These are phyloP conservation scores for Rhinophrynus dorsalis DNA, from an alignment of 2,797 vertebrate species.

Conservation along the genomic window DNA sequence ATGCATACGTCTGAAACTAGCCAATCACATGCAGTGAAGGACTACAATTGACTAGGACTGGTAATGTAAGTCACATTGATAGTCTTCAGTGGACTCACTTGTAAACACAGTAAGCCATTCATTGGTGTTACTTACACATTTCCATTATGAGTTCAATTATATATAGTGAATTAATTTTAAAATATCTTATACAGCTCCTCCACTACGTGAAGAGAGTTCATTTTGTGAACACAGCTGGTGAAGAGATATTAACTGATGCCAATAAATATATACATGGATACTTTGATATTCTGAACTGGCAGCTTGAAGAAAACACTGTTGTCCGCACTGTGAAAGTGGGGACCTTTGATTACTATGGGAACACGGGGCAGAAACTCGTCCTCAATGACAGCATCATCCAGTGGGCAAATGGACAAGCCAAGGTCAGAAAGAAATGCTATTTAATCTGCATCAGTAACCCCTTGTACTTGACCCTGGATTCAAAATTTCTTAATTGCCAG, in stretches of 20 bases:
- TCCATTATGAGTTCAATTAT: too few species aligned
- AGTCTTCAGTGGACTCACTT: too few species aligned
- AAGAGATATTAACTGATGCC: slow-evolving; percentile 4
- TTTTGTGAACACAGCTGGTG: neutral
- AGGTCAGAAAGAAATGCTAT: neutral
- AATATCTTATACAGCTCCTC: slow-evolving; percentile 1
- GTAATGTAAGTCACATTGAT: too few species aligned
- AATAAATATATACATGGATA: slow-evolving; percentile 4
- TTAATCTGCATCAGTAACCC: neutral
- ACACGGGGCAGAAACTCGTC: neutral
- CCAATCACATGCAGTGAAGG: too few species aligned
- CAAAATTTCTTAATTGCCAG: too few species aligned
- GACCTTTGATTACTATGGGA: neutral
- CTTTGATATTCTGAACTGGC: slow-evolving; percentile 27
- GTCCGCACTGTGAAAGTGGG: slow-evolving; percentile 16
- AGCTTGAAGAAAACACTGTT: neutral
- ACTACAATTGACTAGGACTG: too few species aligned
- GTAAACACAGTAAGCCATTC: too few species aligned
- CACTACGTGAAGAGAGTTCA: slow-evolving; percentile 22
- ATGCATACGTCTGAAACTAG: too few species aligned
- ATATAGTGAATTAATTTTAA: too few species aligned
- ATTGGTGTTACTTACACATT: too few species aligned
- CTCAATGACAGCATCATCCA: slow-evolving; percentile 6
- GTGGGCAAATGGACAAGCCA: slow-evolving; percentile 1
- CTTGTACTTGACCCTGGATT: too few species aligned